Base-by-base conservation (phyloP, 2,888 invertebrate species). In the Pandemis heparana region DNA sequence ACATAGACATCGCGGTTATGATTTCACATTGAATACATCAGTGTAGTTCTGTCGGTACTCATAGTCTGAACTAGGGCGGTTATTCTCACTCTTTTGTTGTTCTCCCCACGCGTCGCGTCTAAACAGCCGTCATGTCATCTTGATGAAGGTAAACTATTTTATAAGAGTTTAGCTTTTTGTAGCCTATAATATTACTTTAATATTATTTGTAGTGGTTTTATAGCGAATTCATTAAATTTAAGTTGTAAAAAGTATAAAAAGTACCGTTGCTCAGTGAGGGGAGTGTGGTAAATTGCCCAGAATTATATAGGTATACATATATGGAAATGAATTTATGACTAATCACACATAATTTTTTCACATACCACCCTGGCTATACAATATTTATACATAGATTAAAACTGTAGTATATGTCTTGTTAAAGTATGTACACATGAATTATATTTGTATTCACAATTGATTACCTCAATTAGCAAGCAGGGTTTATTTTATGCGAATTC, bases 231-330 rank as follows among this genome's bases (percentile, higher is more conserved):
- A 84, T 85, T 86, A 87, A 87, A 88, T 88, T 88, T 87, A 89
- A 88, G 88, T 89, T 90, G 90, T 90, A 89, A 87, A 85, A 86
- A 83, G 83, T 87, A 87, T 86, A 84, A 82, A 81, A 83, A 83
- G 82, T 85, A 82, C 82, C 84, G 82, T 87, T 87, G 87, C 88
- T 89, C 87, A 85, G 81, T 77, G 81, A 82, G 80, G 75, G 78
- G 76, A 80, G 79, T 82, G 75, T 80, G 77, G 81, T 80, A 75
- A 78, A 80, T 78, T 80, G 75, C 80, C 79, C 81, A 81, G 79
- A 82, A 80, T 72, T 77, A 70, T 67, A 56, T 63, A n/a, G n/a
- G n/a, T n/a, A n/a, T n/a, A n/a, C n/a, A 61, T 70, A 43, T 48
- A 48, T 48, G 73, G 77, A 74, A 76, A 77, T 77, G 79, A 75